Evolutionary conservation across 30 jellyfish, hydroid and myxozoan species (phyloP).

Genomic region (Cassiopea andromeda): DNA sequence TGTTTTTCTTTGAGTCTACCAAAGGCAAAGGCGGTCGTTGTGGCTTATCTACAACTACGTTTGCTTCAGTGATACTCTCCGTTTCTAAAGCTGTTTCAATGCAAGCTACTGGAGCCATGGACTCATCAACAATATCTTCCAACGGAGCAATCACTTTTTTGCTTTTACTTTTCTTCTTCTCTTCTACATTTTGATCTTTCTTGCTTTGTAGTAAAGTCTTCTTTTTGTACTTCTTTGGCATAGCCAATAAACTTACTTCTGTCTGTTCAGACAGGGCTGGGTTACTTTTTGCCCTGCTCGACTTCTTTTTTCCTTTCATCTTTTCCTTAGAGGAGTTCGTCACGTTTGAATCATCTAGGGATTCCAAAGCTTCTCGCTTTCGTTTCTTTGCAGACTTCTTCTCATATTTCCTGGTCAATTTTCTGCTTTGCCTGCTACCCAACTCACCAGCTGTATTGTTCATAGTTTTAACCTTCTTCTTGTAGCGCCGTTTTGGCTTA

Average conservation of each 20-base stretch:
- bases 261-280: background rate
- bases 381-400: slow-evolving; percentile 7
- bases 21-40: slow-evolving; percentile 18
- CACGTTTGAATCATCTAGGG: background rate
- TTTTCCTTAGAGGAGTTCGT: background rate
- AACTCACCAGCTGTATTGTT: background rate
- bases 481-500: slow-evolving; percentile 12
- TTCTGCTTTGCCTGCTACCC: slow-evolving; percentile 6
- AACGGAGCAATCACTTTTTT: background rate
- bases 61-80: background rate
- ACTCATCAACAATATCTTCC: background rate
- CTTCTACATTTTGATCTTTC: background rate
- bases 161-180: background rate
- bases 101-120: background rate
- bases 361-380: background rate
- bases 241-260: background rate
- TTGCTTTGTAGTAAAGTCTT: background rate
- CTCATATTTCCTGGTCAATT: background rate
- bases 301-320: background rate
- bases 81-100: background rate
- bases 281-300: background rate
- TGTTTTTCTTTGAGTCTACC: slow-evolving; percentile 8
- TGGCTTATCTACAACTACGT: background rate
- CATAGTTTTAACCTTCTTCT: slow-evolving; percentile 3
- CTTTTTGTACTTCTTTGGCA: background rate